Evolutionary conservation across 1,140 invertebrate genomes (phyloP).

Genomic region (Sesamia nonagrioides): DNA sequence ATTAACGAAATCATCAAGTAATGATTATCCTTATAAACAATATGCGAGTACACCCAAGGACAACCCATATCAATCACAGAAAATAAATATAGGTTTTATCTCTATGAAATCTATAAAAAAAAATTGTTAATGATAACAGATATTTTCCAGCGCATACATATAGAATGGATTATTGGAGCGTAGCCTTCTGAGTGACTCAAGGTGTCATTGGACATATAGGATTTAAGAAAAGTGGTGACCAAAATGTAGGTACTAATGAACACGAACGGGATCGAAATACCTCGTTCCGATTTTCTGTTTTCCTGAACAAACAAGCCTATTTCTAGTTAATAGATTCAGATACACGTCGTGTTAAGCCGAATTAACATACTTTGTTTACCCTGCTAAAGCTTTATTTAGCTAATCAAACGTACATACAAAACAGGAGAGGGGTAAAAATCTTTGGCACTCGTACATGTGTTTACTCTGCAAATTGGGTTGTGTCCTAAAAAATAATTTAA

Average conservation of each 20-base stretch:
- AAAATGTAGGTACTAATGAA: neutral
- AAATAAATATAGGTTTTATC: no score
- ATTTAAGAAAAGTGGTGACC: neutral
- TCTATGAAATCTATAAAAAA: no score
- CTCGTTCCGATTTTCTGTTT: neutral
- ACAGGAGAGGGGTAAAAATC: neutral
- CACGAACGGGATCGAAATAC: neutral
- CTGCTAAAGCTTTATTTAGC: constrained; percentile 23
- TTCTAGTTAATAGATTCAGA: constrained; percentile 13
- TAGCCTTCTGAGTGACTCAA: no score
- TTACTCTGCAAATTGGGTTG: neutral
- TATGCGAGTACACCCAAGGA: no score
- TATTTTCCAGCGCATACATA: no score
- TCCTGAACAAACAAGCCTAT: neutral
- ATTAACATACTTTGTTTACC: constrained; percentile 30
- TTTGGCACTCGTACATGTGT: neutral
- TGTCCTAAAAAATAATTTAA: no score
- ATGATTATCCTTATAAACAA: no score
- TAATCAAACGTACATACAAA: neutral
- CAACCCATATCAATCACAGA: no score
- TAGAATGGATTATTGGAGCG: no score
- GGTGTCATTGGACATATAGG: no score
- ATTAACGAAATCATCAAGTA: no score
- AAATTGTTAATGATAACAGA: no score
- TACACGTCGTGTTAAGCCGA: constrained; percentile 16